These are phyloP conservation scores for Microtus oregoni DNA, from an alignment of 2,113 vertebrate species.

Conservation along the genomic window DNA sequence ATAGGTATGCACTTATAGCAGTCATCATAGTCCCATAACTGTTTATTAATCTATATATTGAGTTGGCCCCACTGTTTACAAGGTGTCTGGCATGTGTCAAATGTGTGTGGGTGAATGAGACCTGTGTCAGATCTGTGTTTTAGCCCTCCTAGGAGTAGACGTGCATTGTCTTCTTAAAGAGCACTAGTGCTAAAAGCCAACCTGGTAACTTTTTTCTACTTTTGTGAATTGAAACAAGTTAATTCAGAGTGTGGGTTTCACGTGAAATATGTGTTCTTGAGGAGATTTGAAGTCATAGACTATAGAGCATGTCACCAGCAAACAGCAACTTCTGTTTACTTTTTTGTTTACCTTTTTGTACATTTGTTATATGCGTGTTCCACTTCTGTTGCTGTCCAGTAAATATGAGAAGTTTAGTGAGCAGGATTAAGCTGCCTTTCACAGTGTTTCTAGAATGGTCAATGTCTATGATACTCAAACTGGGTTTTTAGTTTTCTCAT, in stretches of 20 bases:
- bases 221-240: neutral
- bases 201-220: neutral
- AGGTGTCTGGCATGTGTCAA: neutral
- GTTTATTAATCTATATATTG: neutral
- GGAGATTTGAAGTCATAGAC: neutral
- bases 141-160: neutral
- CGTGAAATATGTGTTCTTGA: neutral
- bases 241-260: neutral
- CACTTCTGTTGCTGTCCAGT: neutral
- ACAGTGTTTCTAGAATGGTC: neutral
- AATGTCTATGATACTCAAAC: neutral
- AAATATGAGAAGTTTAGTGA: slow-evolving; percentile 18
- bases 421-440: neutral
- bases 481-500: neutral
- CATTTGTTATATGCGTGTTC: neutral
- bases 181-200: neutral
- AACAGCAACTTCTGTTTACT: neutral
- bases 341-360: neutral
- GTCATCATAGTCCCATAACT: neutral
- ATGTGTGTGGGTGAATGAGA: neutral
- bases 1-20: slow-evolving; percentile 87
- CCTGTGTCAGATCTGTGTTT: neutral
- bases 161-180: slow-evolving; percentile 24
- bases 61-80: neutral
- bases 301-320: neutral